Percentiles rank a stretch among this genome's conserved stretches.
phyloP scores from a whole-genome alignment of 2,888 invertebrate genomes.

The Caenorhabditis angaria region DNA sequence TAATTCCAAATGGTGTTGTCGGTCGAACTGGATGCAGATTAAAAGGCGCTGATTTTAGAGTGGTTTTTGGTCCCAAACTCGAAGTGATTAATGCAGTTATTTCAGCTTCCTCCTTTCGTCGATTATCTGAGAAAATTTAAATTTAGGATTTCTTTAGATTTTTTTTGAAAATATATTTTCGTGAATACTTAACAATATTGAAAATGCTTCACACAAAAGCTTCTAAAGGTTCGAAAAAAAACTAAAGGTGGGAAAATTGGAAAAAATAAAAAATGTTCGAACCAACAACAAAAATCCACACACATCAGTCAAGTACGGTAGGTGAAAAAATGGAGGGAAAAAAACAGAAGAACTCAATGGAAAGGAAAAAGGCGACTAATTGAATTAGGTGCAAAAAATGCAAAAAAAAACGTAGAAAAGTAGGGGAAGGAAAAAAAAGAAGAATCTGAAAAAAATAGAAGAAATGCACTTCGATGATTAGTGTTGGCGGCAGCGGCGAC shows the following conservation, averaged over 20 bases:
- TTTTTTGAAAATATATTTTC: no score
- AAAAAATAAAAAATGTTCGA: no score
- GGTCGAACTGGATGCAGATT: conserved; percentile 62
- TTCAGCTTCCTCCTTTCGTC: not conserved
- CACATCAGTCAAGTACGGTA: not conserved
- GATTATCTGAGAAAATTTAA: not conserved
- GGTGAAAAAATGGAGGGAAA: not conserved
- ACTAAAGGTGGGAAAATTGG: not conserved
- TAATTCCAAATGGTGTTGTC: conserved; percentile 68
- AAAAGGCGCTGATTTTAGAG: conserved; percentile 41
- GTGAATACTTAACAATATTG: no score
- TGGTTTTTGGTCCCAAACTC: conserved; percentile 25
- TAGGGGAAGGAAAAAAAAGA: not conserved
- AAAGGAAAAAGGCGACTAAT: not conserved
- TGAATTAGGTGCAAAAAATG: not conserved
- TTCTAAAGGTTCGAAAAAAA: not conserved
- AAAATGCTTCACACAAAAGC: not conserved
- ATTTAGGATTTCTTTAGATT: not conserved
- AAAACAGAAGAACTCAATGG: not conserved
- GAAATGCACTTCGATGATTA: not conserved
- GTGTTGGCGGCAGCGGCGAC: not conserved
- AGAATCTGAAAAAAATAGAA: not conserved
- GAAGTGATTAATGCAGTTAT: conserved; percentile 32
- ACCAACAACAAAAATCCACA: not conserved
- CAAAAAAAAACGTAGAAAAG: not conserved